Conservation (phyloP, 2,888 invertebrate species). For the Blomia tropicalis region DNA sequence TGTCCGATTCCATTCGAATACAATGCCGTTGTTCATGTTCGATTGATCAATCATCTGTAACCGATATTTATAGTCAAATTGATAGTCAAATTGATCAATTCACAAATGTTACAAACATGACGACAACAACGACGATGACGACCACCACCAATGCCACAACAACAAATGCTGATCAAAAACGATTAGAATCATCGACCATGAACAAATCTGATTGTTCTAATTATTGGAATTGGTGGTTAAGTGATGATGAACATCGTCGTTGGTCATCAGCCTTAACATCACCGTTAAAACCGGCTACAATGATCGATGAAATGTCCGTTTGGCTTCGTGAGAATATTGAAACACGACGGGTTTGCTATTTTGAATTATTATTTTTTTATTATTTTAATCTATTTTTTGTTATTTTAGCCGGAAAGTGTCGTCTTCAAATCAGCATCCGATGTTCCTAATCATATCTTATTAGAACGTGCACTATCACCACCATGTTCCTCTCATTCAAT, state of each 20-base stretch:
- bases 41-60: background rate
- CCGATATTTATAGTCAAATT: background rate
- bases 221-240: slow-evolving; percentile 1
- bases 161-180: background rate
- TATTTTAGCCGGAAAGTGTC: slow-evolving; percentile 43
- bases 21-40: slow-evolving; percentile 1
- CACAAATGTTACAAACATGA: too few species aligned
- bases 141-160: background rate
- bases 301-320: slow-evolving; percentile 10
- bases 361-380: background rate
- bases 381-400: slow-evolving; percentile 31
- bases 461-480: slow-evolving; percentile 24
- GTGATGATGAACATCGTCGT: background rate
- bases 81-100: background rate
- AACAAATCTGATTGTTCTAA: background rate
- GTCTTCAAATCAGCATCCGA: slow-evolving; percentile 27
- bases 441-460: slow-evolving; percentile 40
- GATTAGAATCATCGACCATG: background rate
- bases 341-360: slow-evolving; percentile 59
- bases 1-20: background rate
- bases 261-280: slow-evolving; percentile 13
- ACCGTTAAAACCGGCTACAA: background rate
- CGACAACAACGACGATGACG: background rate
- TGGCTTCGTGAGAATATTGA: slow-evolving; percentile 48
- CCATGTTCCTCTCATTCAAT: slow-evolving; percentile 16